A percentile compares a stretch with the other conserved stretches of the same genome.
Conservation (phyloP, 2,113 vertebrate genomes). For the Clarias macrocephalus region DNA sequence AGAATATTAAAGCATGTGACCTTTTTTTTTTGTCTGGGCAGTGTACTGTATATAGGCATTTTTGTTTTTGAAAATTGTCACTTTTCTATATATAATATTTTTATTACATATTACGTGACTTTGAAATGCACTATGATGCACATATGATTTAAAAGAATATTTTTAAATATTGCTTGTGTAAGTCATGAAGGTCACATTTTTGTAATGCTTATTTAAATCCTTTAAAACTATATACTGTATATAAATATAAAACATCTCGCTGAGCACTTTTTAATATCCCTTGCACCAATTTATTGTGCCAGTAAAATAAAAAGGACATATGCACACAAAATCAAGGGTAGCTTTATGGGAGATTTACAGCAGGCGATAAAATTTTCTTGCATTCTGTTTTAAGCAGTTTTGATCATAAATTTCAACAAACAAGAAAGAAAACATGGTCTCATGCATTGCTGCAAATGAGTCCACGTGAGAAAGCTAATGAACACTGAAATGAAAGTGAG, state of each 20-base stretch:
- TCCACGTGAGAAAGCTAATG: slow-evolving; percentile 45
- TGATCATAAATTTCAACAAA: slow-evolving; percentile 35
- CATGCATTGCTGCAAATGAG: slow-evolving; percentile 39
- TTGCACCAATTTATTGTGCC: not conserved
- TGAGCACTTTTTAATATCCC: not conserved
- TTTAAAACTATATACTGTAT: not conserved
- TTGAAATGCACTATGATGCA: not conserved
- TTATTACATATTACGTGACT: not conserved
- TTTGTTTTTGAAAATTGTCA: too few relatives aligned
- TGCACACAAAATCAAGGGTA: not conserved
- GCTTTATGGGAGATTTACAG: slow-evolving; percentile 29
- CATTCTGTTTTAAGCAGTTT: slow-evolving; percentile 37
- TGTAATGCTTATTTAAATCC: not conserved
- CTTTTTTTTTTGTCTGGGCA: too few relatives aligned
- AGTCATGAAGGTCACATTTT: not conserved
- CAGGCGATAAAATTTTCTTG: slow-evolving; percentile 34
- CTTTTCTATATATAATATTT: not conserved
- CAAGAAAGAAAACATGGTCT: not conserved
- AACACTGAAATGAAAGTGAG: slow-evolving; percentile 53
- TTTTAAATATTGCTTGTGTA: not conserved
- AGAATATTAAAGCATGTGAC: too few relatives aligned
- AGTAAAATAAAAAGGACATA: slow-evolving; percentile 10
- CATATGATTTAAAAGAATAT: not conserved
- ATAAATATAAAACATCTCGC: not conserved
- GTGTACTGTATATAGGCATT: too few relatives aligned